Base-by-base conservation (phyloP, 2,113 vertebrate species). In the Lanius ludovicianus region DNA sequence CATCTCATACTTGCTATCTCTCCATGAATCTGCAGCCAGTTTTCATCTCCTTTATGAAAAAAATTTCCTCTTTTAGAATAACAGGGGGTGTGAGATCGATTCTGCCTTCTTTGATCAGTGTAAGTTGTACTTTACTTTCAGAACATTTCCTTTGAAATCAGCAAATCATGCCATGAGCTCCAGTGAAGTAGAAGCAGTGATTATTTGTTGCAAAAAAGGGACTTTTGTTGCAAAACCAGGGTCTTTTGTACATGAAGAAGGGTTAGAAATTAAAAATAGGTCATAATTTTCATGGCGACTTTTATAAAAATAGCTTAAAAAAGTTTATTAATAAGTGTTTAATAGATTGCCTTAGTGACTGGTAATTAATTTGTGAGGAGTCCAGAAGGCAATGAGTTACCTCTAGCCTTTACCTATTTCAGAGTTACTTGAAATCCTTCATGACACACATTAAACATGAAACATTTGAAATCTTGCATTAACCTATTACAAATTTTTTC, bases 111-210 rank as follows among this genome's bases (percentile, higher is more conserved):
- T 46, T 65, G 13, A 25, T 64, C 35, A 35, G 5, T 35, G 15
- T 27, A 69, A 78, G 20, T 42, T 71, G 17, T 49, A 39, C 24
- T 62, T 76, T 15, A 46, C 19, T 42, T 77, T 49, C 23, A 74
- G 41, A 89, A 49, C 6, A 75, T 12, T 7, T 80, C 23, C 46
- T 68, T 31, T 76, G 37, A 88, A 87, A 79, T 37, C 1, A 2
- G 21, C 1, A 1, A 57, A 52, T 69, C 1, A 1, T 23, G 7
- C 27, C 2, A 22, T 20, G 16, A 73, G 6, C 10, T 64, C 15
- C 55, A 55, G 27, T 27, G 35, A 55, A 83, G 56, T 7, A 46
- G 13, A 75, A 7, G 7, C 19, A 78, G n/a, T 3, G 20, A 64
- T 7, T 39, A 13, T 35, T 52, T 3, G 2, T 44, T 60, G 28